Evolutionary conservation across 1,140 invertebrate genomes (phyloP), one percentile per base, ranked within the genome.

Genomic region (Riptortus pedestris): DNA sequence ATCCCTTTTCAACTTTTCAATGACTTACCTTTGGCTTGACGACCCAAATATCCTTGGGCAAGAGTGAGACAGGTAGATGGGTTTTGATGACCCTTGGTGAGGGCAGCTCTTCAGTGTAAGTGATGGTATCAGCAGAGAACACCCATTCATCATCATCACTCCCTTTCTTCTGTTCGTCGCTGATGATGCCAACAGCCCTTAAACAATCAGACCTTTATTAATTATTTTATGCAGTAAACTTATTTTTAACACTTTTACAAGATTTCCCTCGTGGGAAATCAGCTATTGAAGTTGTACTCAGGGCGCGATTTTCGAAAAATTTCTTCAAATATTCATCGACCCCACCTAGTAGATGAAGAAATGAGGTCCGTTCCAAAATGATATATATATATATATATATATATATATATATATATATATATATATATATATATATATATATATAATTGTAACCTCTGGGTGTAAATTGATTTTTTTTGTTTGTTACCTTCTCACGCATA

Each of bases 11-110:
- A n/a, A n/a, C n/a, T n/a, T n/a, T n/a, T 20, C 18, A 48, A 24
- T 9, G 27, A 22, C 67, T 63, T 51, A 78, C 66, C 55, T 73
- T 72, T 4, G 71, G 71, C 60, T 71, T 71, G 14, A 64, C 65
- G 1, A 59, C 67, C 67, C 69, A 71, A 43, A 72, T 72, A 1
- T 71, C 60, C 33, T 67, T 63, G 0, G 79, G 78, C 5, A 80
- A 67, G 7, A 78, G 65, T 14, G 69, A 59, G 11, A 73, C 70
- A 0, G 77, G 78, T n/a, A 80, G 67, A 68, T 79, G 78, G 22
- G 72, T 75, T 67, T 77, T 76, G 60, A 76, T 74, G 52, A 70
- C 67, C 16, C 75, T 60, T 2, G 74, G 75, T 2, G 67, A 69
- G 0, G 64, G 57, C 16, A 61, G 59, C 52, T 68, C 66, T n/a